Evolutionary conservation across 2,888 invertebrate species (phyloP).

Genomic region (Clanis bilineata): DNA sequence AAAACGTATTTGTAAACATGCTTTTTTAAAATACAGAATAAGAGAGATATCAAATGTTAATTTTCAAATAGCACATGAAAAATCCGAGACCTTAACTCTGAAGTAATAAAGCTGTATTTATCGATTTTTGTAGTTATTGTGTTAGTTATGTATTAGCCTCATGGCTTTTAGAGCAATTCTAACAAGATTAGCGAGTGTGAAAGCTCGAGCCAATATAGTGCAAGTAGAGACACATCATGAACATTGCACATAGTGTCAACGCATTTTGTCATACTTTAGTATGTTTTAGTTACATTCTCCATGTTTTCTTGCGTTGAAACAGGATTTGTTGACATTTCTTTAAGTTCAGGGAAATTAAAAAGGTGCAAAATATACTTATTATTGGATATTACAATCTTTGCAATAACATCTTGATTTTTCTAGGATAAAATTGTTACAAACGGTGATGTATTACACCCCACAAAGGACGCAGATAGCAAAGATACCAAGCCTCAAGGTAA

Average conservation of each 20-base stretch:
- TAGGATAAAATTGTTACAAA: conserved; percentile 70
- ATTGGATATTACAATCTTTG: neutral
- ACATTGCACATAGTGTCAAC: conserved; percentile 10
- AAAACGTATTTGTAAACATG: too few relatives aligned
- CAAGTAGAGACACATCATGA: conserved; percentile 12
- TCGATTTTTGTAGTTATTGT: neutral
- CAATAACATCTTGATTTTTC: conserved; percentile 22
- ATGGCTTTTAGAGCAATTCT: conserved; percentile 13
- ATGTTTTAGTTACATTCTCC: neutral
- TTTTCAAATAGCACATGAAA: neutral
- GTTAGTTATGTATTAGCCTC: neutral
- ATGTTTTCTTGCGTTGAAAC: neutral
- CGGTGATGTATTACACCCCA: conserved; percentile 66
- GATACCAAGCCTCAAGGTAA: conserved; percentile 65
- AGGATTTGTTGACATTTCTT: neutral
- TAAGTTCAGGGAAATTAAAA: neutral
- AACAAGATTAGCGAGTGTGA: conserved; percentile 11
- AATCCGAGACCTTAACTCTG: neutral
- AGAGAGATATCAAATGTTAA: too few relatives aligned
- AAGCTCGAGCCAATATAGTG: conserved; percentile 5
- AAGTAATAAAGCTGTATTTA: neutral
- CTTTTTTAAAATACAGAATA: too few relatives aligned
- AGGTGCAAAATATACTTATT: neutral
- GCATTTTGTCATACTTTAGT: conserved; percentile 11
- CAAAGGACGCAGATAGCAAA: conserved; percentile 47